phyloP scores from a whole-genome alignment of 1,140 invertebrate genomes.

The Drosophila micromelanica region DNA sequence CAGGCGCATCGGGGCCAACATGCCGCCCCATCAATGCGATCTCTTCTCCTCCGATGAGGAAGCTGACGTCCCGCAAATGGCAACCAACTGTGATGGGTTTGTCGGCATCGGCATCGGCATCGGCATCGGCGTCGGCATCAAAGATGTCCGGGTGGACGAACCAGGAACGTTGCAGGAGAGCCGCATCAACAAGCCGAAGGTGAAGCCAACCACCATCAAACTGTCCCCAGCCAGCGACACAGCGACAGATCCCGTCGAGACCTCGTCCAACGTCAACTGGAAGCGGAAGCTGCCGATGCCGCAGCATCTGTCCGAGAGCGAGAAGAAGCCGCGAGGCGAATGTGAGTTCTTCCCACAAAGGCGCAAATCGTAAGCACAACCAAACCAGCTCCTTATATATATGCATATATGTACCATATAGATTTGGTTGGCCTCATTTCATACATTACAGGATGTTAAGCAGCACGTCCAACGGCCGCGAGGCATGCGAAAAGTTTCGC shows the following conservation, averaged over 20 bases:
- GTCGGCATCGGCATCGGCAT: constrained; percentile 63
- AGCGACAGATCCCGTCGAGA: neutral
- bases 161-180: constrained; percentile 50
- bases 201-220: constrained; percentile 39
- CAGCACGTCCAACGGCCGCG: constrained; percentile 36
- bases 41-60: constrained; percentile 78
- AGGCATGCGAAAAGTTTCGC: constrained; percentile 93
- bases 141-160: constrained; percentile 78
- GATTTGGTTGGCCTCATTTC: too few species aligned
- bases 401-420: neutral
- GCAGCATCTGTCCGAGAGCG: constrained; percentile 12
- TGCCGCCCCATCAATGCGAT: constrained; percentile 69
- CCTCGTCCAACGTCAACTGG: neutral
- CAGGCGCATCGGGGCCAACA: constrained; percentile 27
- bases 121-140: constrained; percentile 83
- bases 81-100: constrained; percentile 15
- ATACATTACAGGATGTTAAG: constrained; percentile 14
- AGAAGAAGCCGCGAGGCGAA: constrained; percentile 50
- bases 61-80: constrained; percentile 1
- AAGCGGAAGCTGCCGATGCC: constrained; percentile 58
- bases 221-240: neutral
- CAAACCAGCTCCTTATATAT: neutral
- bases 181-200: constrained; percentile 29
- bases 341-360: too few species aligned
- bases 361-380: constrained; percentile 41